Evolutionary conservation across 2,888 invertebrate genomes (phyloP).

Genomic region (Volucella bombylans): DNA sequence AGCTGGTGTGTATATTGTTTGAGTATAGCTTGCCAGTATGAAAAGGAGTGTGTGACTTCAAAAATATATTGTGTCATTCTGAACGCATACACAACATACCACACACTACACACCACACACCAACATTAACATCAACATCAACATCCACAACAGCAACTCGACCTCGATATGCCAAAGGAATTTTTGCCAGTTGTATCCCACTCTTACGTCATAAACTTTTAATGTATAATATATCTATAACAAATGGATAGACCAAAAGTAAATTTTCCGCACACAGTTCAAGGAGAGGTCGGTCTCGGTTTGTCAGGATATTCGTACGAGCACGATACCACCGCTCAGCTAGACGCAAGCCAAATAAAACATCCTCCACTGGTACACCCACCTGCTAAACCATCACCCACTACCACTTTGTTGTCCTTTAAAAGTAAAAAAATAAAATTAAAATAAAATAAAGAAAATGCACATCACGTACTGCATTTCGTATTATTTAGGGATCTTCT

Average conservation of each 20-base stretch:
- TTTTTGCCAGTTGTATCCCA: conserved; percentile 10
- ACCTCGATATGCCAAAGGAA: conserved; percentile 60
- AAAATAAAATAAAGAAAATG: conserved; percentile 39
- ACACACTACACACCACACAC: too few species aligned
- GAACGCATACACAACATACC: background rate
- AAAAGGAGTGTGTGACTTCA: background rate
- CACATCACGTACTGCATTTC: conserved; percentile 70
- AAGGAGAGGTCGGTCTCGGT: conserved; percentile 36
- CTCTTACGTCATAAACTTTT: background rate
- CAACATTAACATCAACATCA: too few species aligned
- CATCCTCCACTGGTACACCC: conserved; percentile 7
- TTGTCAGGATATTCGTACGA: conserved; percentile 13
- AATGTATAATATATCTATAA: conserved; percentile 1
- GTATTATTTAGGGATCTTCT: conserved; percentile 68
- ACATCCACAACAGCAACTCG: conserved; percentile 29
- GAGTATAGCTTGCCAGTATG: background rate
- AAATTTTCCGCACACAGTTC: conserved; percentile 42
- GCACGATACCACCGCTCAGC: conserved; percentile 8
- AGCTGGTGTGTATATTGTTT: conserved; percentile 1
- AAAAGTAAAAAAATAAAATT: too few species aligned
- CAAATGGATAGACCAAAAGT: conserved; percentile 52
- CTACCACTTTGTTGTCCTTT: too few species aligned
- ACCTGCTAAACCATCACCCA: background rate
- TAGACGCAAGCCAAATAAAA: conserved; percentile 54
- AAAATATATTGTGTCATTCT: conserved; percentile 5